Base-by-base conservation (phyloP, 2,888 invertebrate genomes). In the Pterobdella sp. region DNA sequence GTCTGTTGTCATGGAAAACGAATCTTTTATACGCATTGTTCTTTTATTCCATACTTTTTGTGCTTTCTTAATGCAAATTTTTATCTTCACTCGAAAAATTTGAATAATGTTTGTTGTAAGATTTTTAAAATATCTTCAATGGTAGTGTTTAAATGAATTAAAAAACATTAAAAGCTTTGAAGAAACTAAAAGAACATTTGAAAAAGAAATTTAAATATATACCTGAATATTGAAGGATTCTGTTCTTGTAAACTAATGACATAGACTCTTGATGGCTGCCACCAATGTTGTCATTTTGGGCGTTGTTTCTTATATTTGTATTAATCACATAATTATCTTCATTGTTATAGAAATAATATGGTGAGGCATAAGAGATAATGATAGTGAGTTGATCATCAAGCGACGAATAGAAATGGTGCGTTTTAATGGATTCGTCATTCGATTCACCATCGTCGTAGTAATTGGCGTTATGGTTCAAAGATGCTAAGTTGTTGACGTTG, bases 401-500 rank as follows among this genome's bases (percentile, higher is more conserved):
- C n/a, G 60, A 56, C 7, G 60, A 56, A n/a, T 56, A 56, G 60
- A 56, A 22, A 22, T 56, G n/a, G 60, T 56, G 60, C 26, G 60
- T 56, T 56, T 56, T 56, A 26, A 56, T 3, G 65, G 26, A n/a
- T 14, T 65, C 32, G 32, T 3, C 29, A 34, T 35, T 65, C 31
- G 4, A 31, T 29, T 65, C 31, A 29, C 32, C n/a, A 34, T 35
- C 14, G 14, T 35, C 18, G 65, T 65, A 31, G 31, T 35, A 22
- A 26, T 63, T 26, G 63, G 7, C n/a, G 63, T 29, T n/a, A 10
- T 26, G 7, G 63, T 63, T 63, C 10, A 14, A 14, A 26, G 7
- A 4, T 18, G 3, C 18, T 3, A 18, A 7, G 14, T 65, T 65
- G 35, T 35, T 31, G 4, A n/a, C 32, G 65, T 65, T 35, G 65